These are phyloP conservation scores for Drosophila athabasca DNA, from an alignment of 1,140 invertebrate genomes.

Conservation along the genomic window DNA sequence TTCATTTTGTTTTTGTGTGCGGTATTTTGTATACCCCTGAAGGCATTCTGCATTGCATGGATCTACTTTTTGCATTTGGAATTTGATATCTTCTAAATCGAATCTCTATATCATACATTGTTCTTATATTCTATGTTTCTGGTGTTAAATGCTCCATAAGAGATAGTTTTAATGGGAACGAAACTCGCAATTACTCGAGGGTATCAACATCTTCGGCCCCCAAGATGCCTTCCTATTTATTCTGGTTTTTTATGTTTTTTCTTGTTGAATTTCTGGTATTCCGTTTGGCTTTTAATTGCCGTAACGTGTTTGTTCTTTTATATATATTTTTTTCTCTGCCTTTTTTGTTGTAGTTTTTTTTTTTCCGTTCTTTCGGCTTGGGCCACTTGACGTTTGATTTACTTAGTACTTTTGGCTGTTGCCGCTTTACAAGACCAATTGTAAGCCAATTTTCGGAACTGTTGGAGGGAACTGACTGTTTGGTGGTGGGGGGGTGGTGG, in stretches of 20 bases:
- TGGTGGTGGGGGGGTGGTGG: background rate
- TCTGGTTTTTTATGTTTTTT: conserved; percentile 4
- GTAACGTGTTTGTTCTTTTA: conserved; percentile 70
- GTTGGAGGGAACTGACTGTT: background rate
- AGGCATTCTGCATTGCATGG: no score
- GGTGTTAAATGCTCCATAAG: no score
- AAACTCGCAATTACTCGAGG: no score
- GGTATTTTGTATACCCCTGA: no score
- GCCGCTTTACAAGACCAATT: conserved; percentile 62
- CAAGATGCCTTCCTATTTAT: background rate
- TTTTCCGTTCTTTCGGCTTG: conserved; percentile 37
- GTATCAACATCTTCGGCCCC: background rate
- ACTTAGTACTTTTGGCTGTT: conserved; percentile 39
- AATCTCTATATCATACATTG: no score
- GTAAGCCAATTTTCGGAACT: conserved; percentile 75
- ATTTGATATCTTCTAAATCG: no score
- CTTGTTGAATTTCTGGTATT: conserved; percentile 42
- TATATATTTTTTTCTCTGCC: conserved; percentile 11
- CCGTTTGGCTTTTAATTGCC: conserved; percentile 71
- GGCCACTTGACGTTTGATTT: conserved; percentile 65
- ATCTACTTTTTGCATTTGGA: no score
- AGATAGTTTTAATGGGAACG: no score
- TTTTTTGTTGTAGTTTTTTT: conserved; percentile 13
- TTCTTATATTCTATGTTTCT: no score
- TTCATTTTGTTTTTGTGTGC: conserved; percentile 19